phyloP scores from a whole-genome alignment of 2,113 vertebrate genomes.

The Tinamus guttatus region DNA sequence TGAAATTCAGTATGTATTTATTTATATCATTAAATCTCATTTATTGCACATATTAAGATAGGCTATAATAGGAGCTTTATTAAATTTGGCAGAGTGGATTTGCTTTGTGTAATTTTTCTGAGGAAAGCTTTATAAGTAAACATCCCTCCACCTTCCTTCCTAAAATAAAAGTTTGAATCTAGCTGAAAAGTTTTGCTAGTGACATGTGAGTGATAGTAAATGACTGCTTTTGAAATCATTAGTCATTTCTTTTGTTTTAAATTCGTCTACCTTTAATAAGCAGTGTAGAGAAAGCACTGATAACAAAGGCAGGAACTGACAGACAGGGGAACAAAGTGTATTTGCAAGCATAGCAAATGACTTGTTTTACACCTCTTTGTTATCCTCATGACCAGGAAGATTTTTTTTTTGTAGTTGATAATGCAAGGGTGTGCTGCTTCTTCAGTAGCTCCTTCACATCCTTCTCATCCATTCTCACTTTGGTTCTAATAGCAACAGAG shows the following conservation, averaged over 20 bases:
- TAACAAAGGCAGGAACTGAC: background rate
- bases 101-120: background rate
- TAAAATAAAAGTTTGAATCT: constrained; percentile 2
- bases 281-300: background rate
- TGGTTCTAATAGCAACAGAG: background rate
- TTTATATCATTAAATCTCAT: background rate
- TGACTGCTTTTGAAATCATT: background rate
- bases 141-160: background rate
- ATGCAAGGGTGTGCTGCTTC: background rate
- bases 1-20: background rate
- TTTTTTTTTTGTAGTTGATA: background rate
- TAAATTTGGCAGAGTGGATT: background rate
- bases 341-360: background rate
- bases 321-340: background rate
- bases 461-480: background rate
- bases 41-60: background rate
- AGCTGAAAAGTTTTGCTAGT: background rate
- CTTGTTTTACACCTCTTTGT: background rate
- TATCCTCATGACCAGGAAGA: background rate
- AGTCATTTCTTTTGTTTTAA: background rate
- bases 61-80: background rate
- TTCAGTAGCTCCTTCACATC: background rate
- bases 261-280: background rate
- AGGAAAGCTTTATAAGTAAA: background rate
- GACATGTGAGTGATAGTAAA: background rate